Conservation (phyloP, 2,113 vertebrate species). For the Atherinomorus stipes region DNA sequence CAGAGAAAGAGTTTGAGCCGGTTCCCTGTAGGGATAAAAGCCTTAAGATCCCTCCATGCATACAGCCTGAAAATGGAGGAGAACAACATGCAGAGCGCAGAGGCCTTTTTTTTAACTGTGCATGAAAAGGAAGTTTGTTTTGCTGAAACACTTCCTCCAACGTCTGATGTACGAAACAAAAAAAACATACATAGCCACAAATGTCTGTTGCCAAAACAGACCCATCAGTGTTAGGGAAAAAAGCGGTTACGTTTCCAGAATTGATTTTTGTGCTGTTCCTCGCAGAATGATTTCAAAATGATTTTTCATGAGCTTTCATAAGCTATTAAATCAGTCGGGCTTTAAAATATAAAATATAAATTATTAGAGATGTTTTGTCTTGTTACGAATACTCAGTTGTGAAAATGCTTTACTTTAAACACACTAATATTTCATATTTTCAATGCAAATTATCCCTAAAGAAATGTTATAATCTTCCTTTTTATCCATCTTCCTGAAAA, state of each 20-base stretch:
- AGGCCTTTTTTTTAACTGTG: constrained; percentile 54
- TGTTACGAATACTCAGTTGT: constrained; percentile 17
- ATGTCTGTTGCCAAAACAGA: constrained; percentile 41
- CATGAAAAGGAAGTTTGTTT: constrained; percentile 77
- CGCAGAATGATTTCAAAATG: too few relatives aligned
- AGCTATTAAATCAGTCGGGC: too few relatives aligned
- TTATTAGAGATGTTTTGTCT: constrained; percentile 30
- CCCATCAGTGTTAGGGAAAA: not conserved
- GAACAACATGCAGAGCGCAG: constrained; percentile 70
- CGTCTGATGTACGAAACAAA: constrained; percentile 25
- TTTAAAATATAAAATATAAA: constrained; percentile 4
- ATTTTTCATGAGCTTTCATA: too few relatives aligned
- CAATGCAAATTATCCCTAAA: not conserved
- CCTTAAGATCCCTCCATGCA: constrained; percentile 74
- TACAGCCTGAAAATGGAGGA: constrained; percentile 78
- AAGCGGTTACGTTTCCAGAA: constrained; percentile 10
- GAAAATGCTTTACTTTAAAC: constrained; percentile 17
- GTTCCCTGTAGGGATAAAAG: constrained; percentile 82
- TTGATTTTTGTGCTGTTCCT: not conserved
- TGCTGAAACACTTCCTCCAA: constrained; percentile 61
- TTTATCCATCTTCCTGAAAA: constrained; percentile 6
- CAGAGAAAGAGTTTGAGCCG: constrained; percentile 81
- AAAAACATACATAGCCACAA: constrained; percentile 13
- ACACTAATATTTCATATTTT: not conserved
- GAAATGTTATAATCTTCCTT: not conserved